A percentile compares a stretch with the other conserved stretches of the same genome.
These are phyloP conservation scores for Drosophila prostipennis DNA, from an alignment of 2,888 invertebrate species.

Conservation along the genomic window DNA sequence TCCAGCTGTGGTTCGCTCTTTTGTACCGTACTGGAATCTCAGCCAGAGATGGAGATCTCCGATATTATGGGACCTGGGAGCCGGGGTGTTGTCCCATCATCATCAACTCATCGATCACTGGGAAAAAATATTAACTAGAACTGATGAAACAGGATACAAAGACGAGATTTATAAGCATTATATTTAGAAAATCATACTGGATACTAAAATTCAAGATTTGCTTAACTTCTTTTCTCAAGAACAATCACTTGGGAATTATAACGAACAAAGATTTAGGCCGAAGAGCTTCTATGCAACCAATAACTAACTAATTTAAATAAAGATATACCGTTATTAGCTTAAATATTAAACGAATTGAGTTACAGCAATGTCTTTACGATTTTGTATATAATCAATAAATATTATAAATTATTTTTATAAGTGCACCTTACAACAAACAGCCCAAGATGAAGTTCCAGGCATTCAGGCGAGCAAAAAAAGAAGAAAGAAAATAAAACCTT, in stretches of 20 bases:
- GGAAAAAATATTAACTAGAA: background rate
- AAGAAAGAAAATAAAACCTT: constrained; percentile 60
- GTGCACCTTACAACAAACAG: constrained; percentile 61
- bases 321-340: background rate
- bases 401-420: background rate
- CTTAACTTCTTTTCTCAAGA: background rate
- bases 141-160: too few relatives aligned
- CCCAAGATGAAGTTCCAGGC: constrained; percentile 31
- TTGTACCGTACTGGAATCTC: constrained; percentile 38
- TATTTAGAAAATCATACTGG: too few relatives aligned
- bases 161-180: too few relatives aligned
- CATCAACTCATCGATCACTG: constrained; percentile 55
- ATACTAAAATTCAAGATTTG: too few relatives aligned
- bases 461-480: constrained; percentile 6
- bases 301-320: too few relatives aligned
- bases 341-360: too few relatives aligned
- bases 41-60: constrained; percentile 30
- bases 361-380: too few relatives aligned
- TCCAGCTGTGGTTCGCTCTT: constrained; percentile 45
- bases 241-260: background rate
- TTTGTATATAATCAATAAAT: too few relatives aligned
- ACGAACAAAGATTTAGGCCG: too few relatives aligned
- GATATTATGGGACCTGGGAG: constrained; percentile 43
- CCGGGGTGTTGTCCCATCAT: constrained; percentile 56
- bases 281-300: too few relatives aligned